Conservation (phyloP, 1,140 invertebrate species). For the Lordiphosa clarofinis region DNA sequence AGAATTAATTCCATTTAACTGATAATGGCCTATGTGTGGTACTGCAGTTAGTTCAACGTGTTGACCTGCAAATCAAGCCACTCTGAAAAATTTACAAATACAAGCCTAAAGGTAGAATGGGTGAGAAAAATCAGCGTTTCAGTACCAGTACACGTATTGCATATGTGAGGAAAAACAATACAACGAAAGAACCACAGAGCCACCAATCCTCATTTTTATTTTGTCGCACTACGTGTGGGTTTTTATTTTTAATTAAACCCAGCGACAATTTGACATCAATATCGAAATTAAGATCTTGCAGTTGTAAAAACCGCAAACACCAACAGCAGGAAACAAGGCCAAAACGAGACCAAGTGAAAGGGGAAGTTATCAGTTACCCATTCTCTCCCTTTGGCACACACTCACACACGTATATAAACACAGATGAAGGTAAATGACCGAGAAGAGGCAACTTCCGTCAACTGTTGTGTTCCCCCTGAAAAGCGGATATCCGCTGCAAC, state of each 20-base stretch:
- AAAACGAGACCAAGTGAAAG: constrained; percentile 34
- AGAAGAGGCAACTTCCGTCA: constrained; percentile 46
- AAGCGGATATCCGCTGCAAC: constrained; percentile 66
- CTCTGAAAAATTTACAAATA: constrained; percentile 4
- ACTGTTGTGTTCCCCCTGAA: constrained; percentile 17
- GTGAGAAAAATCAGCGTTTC: constrained; percentile 20
- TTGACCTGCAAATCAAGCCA: constrained; percentile 42
- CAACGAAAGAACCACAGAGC: constrained; percentile 14
- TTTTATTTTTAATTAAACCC: constrained; percentile 64
- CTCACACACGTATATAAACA: neutral
- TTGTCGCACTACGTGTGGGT: constrained; percentile 36
- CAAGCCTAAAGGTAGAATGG: constrained; percentile 10
- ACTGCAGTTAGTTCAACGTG: constrained; percentile 22
- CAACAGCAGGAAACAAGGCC: constrained; percentile 10
- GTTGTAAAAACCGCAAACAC: constrained; percentile 15
- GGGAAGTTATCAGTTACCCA: constrained; percentile 27
- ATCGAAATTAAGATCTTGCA: constrained; percentile 76
- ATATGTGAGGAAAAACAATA: constrained; percentile 4
- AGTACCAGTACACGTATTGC: neutral
- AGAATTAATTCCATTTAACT: neutral
- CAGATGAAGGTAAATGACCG: neutral
- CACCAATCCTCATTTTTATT: constrained; percentile 1
- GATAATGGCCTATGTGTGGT: neutral
- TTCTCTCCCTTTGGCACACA: constrained; percentile 8
- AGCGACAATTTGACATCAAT: constrained; percentile 76